Conservation (phyloP, 2,797 vertebrate species). For the Sebastes aleutianus region DNA sequence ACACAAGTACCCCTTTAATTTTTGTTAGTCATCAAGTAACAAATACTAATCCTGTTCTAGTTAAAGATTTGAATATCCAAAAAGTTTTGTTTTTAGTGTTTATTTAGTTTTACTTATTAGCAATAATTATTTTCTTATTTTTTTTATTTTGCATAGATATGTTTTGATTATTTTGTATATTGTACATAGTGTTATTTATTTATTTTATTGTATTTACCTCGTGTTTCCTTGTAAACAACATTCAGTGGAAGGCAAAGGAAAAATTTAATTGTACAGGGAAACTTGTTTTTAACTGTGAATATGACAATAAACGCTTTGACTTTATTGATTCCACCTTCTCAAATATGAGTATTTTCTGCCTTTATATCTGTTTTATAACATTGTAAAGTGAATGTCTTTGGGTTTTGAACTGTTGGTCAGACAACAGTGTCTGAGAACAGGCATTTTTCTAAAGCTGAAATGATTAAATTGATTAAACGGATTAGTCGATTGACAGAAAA, state of each 20-base stretch:
- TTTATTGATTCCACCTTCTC: not conserved
- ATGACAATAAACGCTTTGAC: not conserved
- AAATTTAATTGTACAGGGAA: not conserved
- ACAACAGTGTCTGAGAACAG: not conserved
- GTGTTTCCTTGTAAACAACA: not conserved
- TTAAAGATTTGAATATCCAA: not conserved
- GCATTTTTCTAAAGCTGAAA: not conserved
- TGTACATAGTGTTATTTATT: not conserved
- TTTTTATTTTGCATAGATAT: not conserved
- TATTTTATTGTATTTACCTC: not conserved
- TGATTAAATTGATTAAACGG: not conserved
- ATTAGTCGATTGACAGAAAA: not conserved
- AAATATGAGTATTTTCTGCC: not conserved
- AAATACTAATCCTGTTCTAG: not conserved
- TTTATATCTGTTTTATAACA: not conserved
- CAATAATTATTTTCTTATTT: no score
- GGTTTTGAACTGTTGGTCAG: not conserved
- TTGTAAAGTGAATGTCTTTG: not conserved
- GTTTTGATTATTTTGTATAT: not conserved
- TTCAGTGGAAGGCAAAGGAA: not conserved
- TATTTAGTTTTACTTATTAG: not conserved
- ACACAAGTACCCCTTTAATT: not conserved
- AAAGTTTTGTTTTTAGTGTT: not conserved
- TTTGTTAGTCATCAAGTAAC: no score
- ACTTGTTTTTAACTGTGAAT: not conserved